Conservation (phyloP, 2,113 vertebrate species). For the Zootoca vivipara region DNA sequence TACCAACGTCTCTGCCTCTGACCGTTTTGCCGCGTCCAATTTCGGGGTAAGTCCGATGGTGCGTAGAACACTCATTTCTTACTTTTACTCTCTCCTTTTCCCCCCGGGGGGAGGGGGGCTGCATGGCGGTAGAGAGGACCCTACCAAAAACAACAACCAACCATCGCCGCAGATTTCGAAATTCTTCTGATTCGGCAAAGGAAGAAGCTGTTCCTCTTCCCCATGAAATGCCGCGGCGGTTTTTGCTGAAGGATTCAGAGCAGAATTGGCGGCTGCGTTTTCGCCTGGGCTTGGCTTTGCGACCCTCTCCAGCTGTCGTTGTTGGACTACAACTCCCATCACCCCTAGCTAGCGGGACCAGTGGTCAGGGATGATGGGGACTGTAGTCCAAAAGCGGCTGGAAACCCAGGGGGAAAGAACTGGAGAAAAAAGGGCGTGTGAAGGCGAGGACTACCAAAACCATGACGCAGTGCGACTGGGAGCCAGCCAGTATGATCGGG, state of each 20-base stretch:
- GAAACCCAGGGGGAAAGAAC: no score
- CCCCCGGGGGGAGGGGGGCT: slow-evolving; percentile 35
- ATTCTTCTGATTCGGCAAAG: no score
- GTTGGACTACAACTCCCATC: no score
- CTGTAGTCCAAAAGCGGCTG: no score
- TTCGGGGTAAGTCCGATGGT: slow-evolving; percentile 91
- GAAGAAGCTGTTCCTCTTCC: not conserved
- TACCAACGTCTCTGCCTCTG: slow-evolving; percentile 96
- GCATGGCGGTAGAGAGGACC: not conserved
- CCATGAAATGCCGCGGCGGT: no score
- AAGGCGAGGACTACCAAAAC: not conserved
- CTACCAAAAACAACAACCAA: slow-evolving; percentile 17
- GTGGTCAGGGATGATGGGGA: no score
- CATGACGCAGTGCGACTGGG: not conserved
- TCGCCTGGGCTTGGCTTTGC: not conserved
- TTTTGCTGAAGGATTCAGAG: not conserved
- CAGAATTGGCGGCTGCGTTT: no score
- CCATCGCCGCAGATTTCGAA: not conserved
- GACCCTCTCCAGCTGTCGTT: no score
- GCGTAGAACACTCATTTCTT: slow-evolving; percentile 66
- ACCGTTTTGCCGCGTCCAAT: slow-evolving; percentile 97
- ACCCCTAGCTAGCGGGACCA: no score
- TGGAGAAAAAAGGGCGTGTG: no score
- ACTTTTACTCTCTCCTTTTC: slow-evolving; percentile 57
- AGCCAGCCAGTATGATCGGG: not conserved